Base-by-base conservation (phyloP, 2,888 invertebrate species). In the Coelinius sp. region DNA sequence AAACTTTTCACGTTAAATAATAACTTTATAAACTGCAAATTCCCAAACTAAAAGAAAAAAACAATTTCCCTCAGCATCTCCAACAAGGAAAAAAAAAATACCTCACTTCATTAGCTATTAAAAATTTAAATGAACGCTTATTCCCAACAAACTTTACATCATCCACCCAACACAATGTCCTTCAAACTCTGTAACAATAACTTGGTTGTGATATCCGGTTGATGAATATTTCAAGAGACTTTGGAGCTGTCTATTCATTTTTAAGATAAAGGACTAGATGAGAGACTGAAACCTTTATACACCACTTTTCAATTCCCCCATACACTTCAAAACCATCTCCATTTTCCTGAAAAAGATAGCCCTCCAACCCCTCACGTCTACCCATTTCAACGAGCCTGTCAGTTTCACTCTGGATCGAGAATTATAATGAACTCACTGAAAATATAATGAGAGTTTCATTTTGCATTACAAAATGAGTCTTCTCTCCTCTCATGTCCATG, bases 191-290 rank as follows among this genome's bases (percentile, higher is more conserved):
- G n/a, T 20, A 31, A 25, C 35, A 59, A 59, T 59, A 59, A 59
- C 20, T 17, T 20, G n/a, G 59, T 59, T 59, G 31, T 59, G 17
- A 14, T 59, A 59, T n/a, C 17, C 25, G 6, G 14, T 35, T n/a
- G 31, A 59, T 59, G 31, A 63, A 63, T 63, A 41, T 63, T 63
- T 63, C 44, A 63, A 38, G 41, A 63, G 27, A n/a, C 41, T 63
- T 63, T 41, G n/a, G n/a, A 24, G 12, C 4, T 22, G n/a, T 27
- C 31, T 27, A 10, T 56, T 56, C 31, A 8, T 27, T 20, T 49
- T 49, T 8, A 14, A 49, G 46, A 49, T 49, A 49, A 49, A 49
- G 46, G 20, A 59, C 4, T 17, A 59, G 35, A 59, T 59, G 59
- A 59, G 53, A 53, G 24, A 14, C 53, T 53, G 53, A 53, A 53